Evolutionary conservation across 92 coral and sea anemone genomes (phyloP).

Genomic region (Parazoanthus atlanticus): DNA sequence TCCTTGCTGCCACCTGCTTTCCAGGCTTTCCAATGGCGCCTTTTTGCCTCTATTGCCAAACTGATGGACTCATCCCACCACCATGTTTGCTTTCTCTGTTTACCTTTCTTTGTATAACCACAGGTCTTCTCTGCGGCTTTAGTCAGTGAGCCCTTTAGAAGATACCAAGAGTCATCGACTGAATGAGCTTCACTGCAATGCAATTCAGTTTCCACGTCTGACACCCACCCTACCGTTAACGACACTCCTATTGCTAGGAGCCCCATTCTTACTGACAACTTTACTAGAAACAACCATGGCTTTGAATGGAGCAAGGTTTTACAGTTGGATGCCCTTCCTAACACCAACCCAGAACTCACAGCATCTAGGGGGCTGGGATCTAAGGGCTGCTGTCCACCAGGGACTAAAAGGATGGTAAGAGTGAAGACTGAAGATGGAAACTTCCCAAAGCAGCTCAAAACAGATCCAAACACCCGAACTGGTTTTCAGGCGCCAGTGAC

Average conservation of each 20-base stretch:
- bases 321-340: constrained; percentile 12
- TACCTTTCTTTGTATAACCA: constrained; percentile 43
- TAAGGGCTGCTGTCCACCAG: background rate
- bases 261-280: background rate
- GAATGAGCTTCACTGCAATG: constrained; percentile 11
- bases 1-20: constrained; percentile 43
- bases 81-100: constrained; percentile 49
- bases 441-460: background rate
- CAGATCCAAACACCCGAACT: constrained; percentile 14
- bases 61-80: constrained; percentile 53
- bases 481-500: constrained; percentile 37
- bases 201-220: background rate
- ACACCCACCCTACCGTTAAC: constrained; percentile 44
- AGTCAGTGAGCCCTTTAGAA: constrained; percentile 18
- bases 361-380: background rate
- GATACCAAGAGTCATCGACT: constrained; percentile 43
- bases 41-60: constrained; percentile 23
- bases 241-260: constrained; percentile 17
- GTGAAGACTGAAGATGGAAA: background rate
- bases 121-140: constrained; percentile 26
- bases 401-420: background rate
- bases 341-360: constrained; percentile 9
- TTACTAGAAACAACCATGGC: background rate
- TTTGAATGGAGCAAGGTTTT: background rate
- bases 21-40: constrained; percentile 41